Conservation (phyloP, 2,113 vertebrate genomes). For the Phodopus roborovskii region DNA sequence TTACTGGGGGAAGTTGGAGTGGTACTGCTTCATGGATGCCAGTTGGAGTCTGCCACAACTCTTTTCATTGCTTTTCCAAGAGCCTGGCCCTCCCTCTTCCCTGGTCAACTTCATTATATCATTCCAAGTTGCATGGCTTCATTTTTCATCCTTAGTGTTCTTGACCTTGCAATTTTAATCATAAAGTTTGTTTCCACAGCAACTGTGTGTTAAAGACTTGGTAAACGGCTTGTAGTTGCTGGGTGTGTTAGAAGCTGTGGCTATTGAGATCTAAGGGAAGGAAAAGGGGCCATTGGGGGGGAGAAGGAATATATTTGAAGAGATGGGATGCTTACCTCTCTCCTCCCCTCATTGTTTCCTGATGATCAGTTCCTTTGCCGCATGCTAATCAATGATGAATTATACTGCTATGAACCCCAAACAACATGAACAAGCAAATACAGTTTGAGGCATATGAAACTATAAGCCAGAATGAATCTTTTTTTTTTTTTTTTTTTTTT, state of each 20-base stretch:
- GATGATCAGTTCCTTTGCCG: not conserved
- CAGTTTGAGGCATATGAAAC: not conserved
- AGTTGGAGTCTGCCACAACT: not conserved
- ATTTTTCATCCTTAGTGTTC: not conserved
- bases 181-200: not conserved
- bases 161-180: not conserved
- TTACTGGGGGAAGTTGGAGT: not conserved
- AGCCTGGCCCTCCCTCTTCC: too few species aligned
- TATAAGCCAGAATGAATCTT: not conserved
- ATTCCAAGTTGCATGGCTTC: not conserved
- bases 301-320: not conserved
- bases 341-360: not conserved
- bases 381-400: not conserved
- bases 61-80: not conserved
- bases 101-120: not conserved
- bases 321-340: not conserved
- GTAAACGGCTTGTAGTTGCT: not conserved
- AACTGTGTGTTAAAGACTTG: not conserved
- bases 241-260: not conserved
- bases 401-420: not conserved
- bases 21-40: not conserved
- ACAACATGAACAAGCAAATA: not conserved
- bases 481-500: too few species aligned
- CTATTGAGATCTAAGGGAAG: not conserved
- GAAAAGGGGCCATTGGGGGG: not conserved